phyloP scores from a whole-genome alignment of 2,113 vertebrate species.

The Pelecanus crispus region DNA sequence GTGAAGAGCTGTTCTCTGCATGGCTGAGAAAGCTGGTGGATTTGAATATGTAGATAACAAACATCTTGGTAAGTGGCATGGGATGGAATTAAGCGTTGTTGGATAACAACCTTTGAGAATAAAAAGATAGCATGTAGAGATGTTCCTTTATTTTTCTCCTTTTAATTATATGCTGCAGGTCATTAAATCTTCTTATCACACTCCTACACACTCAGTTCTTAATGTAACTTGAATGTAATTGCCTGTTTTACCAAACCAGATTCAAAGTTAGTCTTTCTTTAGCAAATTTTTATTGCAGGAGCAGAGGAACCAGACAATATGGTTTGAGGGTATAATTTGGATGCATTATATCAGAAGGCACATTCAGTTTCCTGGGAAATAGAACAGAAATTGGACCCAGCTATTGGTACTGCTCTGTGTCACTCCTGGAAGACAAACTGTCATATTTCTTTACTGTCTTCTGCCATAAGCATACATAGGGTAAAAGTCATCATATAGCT shows the following conservation, averaged over 20 bases:
- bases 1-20: background rate
- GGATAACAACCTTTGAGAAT: conserved; percentile 31
- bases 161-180: conserved; percentile 38
- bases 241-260: conserved; percentile 20
- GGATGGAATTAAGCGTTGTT: background rate
- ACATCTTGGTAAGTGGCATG: conserved; percentile 14
- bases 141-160: background rate
- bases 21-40: background rate
- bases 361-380: background rate
- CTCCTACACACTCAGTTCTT: conserved; percentile 6
- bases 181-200: conserved; percentile 53
- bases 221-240: conserved; percentile 30
- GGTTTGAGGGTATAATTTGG: background rate
- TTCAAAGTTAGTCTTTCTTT: background rate
- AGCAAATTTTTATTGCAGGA: background rate
- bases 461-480: background rate
- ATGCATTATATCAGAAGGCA: background rate
- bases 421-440: background rate
- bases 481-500: background rate
- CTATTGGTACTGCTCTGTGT: background rate
- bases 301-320: background rate
- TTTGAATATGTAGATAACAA: conserved; percentile 15
- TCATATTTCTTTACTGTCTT: background rate
- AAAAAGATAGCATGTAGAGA: conserved; percentile 11
- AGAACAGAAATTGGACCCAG: background rate